Evolutionary conservation across 2,113 vertebrate species (phyloP).

Genomic region (Eulemur rufifrons): DNA sequence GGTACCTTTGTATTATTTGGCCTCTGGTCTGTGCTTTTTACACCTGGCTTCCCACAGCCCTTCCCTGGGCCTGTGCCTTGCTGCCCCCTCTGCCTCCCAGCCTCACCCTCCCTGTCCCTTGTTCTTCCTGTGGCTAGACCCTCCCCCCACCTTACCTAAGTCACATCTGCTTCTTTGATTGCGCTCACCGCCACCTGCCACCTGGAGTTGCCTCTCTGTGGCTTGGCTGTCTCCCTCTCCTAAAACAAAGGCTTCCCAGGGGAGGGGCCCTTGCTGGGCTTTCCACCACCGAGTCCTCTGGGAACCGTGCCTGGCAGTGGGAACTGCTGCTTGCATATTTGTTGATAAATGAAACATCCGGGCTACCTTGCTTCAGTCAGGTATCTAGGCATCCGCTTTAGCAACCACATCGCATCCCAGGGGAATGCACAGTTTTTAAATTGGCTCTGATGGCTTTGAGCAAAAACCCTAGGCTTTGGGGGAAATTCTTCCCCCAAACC

Average conservation of each 20-base stretch:
- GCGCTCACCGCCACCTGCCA: accelerated
- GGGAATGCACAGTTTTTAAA: background rate
- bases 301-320: background rate
- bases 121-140: background rate
- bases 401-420: background rate
- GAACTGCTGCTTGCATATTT: background rate
- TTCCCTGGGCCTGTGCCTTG: background rate
- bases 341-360: background rate
- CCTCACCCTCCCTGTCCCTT: background rate
- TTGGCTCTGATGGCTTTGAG: background rate
- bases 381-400: background rate
- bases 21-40: background rate
- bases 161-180: background rate
- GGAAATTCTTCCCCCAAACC: background rate
- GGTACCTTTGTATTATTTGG: background rate
- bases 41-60: background rate
- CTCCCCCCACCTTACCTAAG: background rate
- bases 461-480: background rate
- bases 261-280: background rate
- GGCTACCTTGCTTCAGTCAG: background rate
- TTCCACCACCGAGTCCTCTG: background rate
- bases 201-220: background rate
- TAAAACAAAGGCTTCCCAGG: background rate
- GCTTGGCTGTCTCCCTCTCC: background rate
- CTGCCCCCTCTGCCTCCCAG: accelerated